Percentiles rank a stretch among this genome's conserved stretches.
These are phyloP conservation scores for Lasioglossum zephyrum DNA, from an alignment of 2,888 invertebrate species.

Conservation along the genomic window DNA sequence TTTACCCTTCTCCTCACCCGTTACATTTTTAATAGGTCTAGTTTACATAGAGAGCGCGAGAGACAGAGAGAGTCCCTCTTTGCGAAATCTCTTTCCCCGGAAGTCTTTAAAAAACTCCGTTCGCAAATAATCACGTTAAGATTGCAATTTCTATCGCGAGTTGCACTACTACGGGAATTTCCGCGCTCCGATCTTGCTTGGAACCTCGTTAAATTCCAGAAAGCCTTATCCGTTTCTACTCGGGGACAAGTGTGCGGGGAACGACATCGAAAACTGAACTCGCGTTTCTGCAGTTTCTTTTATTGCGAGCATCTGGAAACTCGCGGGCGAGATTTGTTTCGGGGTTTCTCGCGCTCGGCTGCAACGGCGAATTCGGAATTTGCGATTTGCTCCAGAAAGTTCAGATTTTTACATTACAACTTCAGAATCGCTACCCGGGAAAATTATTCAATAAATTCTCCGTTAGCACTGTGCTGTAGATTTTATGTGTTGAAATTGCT, in stretches of 20 bases:
- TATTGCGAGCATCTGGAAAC: constrained; percentile 3
- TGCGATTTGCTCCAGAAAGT: background rate
- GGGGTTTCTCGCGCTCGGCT: background rate
- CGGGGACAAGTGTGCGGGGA: background rate
- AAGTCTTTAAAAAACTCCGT: background rate
- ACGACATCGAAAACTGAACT: background rate
- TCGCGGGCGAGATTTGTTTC: background rate
- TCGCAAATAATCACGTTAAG: constrained; percentile 1
- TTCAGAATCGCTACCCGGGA: background rate
- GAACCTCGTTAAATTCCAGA: constrained; percentile 5
- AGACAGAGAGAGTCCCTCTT: background rate
- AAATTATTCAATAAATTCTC: background rate
- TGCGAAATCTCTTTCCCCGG: background rate
- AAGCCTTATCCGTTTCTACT: background rate
- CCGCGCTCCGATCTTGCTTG: background rate
- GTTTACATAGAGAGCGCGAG: background rate
- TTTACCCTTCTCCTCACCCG: background rate
- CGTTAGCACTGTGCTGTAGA: too few species aligned
- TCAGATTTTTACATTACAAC: background rate
- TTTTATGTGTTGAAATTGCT: too few species aligned
- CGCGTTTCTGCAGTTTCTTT: background rate
- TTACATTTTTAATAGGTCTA: background rate
- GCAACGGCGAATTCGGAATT: background rate
- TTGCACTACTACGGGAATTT: background rate
- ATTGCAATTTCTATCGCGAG: background rate